Conservation (phyloP, 2,797 vertebrate genomes). For the Ctenopoma multispine region DNA sequence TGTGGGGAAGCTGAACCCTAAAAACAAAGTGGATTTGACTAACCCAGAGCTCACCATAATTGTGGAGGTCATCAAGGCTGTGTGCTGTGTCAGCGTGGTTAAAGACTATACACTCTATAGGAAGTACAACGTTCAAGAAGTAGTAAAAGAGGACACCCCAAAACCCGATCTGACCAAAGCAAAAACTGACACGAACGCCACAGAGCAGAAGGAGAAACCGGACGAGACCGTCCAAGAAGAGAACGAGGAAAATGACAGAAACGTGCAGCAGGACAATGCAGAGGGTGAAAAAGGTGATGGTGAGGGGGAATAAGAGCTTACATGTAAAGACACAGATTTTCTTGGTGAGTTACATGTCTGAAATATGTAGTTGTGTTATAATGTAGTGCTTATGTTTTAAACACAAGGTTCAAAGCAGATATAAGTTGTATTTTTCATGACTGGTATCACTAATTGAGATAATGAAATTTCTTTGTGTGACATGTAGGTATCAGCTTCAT, state of each 20-base stretch:
- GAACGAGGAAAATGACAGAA: constrained; percentile 28
- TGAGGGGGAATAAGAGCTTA: constrained; percentile 28
- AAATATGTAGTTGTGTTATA: constrained; percentile 15
- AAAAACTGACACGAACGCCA: neutral
- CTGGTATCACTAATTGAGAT: neutral
- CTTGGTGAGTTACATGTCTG: neutral
- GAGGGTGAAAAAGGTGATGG: constrained; percentile 24
- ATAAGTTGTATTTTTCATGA: neutral
- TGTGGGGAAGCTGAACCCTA: constrained; percentile 92
- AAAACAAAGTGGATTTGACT: constrained; percentile 95
- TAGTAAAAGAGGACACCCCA: constrained; percentile 83
- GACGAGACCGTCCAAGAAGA: constrained; percentile 33
- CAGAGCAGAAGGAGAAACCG: constrained; percentile 14
- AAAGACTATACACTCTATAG: constrained; percentile 91
- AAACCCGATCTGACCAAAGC: constrained; percentile 48
- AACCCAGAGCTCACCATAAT: constrained; percentile 93
- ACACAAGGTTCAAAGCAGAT: neutral
- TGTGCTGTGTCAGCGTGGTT: constrained; percentile 95
- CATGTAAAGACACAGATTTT: neutral
- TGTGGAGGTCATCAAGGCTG: constrained; percentile 93
- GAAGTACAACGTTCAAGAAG: constrained; percentile 97
- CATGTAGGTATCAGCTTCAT: neutral
- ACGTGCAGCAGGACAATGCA: constrained; percentile 1
- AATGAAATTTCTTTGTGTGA: constrained; percentile 13
- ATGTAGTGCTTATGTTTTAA: constrained; percentile 35